Evolutionary conservation across 2,888 invertebrate genomes (phyloP).

Genomic region (Lepidochrysops patricia): DNA sequence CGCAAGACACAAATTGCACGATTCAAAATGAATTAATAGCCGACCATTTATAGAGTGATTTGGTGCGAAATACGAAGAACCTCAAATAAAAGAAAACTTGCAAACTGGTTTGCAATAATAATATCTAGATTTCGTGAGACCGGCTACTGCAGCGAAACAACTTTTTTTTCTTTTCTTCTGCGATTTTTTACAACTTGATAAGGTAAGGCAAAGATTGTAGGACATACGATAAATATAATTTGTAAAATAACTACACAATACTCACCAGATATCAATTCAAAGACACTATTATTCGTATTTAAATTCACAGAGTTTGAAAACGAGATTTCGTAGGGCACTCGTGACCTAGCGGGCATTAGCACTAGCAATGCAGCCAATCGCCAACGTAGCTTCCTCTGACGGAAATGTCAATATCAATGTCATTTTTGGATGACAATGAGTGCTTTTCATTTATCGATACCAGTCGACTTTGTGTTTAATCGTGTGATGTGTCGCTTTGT

Average conservation of each 20-base stretch:
- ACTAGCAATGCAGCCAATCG: conserved; percentile 54
- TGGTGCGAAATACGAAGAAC: conserved; percentile 26
- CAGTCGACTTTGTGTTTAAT: too few species aligned
- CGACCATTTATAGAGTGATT: conserved; percentile 15
- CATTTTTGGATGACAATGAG: too few species aligned
- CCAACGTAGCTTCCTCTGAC: conserved; percentile 17
- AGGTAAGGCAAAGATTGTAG: conserved; percentile 12
- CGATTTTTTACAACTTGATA: conserved; percentile 19
- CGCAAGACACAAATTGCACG: not conserved
- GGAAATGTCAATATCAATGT: conserved; percentile 18
- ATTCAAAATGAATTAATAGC: not conserved
- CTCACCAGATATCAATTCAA: conserved; percentile 34
- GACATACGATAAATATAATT: conserved; percentile 15
- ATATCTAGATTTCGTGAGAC: conserved; percentile 51
- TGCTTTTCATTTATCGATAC: too few species aligned
- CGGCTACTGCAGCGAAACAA: conserved; percentile 36
- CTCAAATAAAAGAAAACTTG: conserved; percentile 33
- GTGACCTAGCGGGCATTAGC: conserved; percentile 66
- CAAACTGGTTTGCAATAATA: conserved; percentile 50
- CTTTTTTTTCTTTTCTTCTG: conserved; percentile 34
- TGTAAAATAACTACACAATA: conserved; percentile 23
- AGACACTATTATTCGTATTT: conserved; percentile 33
- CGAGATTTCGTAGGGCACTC: conserved; percentile 46
- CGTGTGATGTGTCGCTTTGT: too few species aligned
- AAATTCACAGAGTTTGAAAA: conserved; percentile 37